phyloP scores from a whole-genome alignment of 2,113 vertebrate genomes.

The Prionailurus bengalensis region DNA sequence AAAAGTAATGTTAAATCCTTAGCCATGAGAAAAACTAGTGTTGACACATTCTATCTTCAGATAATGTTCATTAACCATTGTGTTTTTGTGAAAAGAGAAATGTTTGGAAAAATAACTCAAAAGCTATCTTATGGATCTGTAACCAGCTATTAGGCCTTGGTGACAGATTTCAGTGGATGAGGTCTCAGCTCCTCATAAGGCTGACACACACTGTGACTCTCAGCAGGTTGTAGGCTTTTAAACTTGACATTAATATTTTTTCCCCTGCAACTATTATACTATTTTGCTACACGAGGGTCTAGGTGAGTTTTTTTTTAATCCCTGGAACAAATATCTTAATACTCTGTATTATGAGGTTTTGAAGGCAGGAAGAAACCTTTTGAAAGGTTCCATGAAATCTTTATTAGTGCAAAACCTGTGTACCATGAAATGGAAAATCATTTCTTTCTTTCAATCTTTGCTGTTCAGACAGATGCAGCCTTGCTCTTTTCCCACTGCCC shows the following conservation, averaged over 20 bases:
- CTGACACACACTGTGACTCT: background rate
- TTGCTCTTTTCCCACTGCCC: background rate
- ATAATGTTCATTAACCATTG: background rate
- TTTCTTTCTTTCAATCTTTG: slow-evolving; percentile 48
- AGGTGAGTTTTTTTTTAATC: slow-evolving; percentile 31
- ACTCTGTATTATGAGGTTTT: slow-evolving; percentile 31
- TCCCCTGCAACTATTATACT: background rate
- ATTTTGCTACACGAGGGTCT: background rate
- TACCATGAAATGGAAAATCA: slow-evolving; percentile 33
- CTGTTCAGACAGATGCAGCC: background rate
- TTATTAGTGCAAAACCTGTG: background rate
- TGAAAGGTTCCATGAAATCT: slow-evolving; percentile 59
- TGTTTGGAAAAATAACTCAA: background rate
- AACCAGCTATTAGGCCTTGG: background rate
- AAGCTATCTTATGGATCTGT: background rate
- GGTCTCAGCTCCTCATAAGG: background rate
- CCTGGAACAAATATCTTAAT: slow-evolving; percentile 60
- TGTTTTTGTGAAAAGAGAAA: slow-evolving; percentile 49
- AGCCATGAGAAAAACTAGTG: slow-evolving; percentile 1
- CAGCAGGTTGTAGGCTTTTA: background rate
- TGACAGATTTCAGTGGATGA: background rate
- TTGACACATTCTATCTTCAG: background rate
- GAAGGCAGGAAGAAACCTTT: slow-evolving; percentile 26
- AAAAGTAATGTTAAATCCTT: background rate
- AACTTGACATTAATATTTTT: background rate